These are phyloP conservation scores for Aphidius gifuensis DNA, from an alignment of 1,140 invertebrate genomes.

Conservation along the genomic window DNA sequence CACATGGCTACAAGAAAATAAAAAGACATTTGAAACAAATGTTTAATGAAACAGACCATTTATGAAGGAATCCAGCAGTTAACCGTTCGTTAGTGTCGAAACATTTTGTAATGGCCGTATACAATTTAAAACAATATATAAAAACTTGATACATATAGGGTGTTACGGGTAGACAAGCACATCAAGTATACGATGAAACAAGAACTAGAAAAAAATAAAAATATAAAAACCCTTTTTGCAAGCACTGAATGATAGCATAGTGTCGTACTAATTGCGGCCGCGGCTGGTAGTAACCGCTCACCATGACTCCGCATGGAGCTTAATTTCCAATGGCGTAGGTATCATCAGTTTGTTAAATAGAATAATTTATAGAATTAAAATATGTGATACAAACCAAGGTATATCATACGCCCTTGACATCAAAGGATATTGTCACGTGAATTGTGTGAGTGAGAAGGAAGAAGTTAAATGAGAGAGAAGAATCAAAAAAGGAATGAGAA, in stretches of 20 bases:
- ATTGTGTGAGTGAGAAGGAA: not conserved
- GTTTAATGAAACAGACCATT: not conserved
- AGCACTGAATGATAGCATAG: slow-evolving; percentile 42
- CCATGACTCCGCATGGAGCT: slow-evolving; percentile 30
- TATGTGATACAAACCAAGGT: slow-evolving; percentile 8
- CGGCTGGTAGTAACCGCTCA: slow-evolving; percentile 52
- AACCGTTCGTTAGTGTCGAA: slow-evolving; percentile 42
- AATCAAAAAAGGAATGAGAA: no score
- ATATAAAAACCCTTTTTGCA: slow-evolving; percentile 29
- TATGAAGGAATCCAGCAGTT: slow-evolving; percentile 22
- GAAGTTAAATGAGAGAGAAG: no score
- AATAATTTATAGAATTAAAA: not conserved
- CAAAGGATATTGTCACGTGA: slow-evolving; percentile 39
- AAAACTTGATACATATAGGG: not conserved
- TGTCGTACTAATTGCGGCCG: slow-evolving; percentile 53
- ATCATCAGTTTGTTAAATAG: slow-evolving; percentile 11
- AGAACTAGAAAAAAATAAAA: slow-evolving; percentile 23
- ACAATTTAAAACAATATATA: not conserved
- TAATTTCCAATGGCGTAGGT: slow-evolving; percentile 47
- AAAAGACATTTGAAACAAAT: no score
- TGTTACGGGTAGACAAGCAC: not conserved
- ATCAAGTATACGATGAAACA: slow-evolving; percentile 4
- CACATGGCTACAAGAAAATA: no score
- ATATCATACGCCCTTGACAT: slow-evolving; percentile 34
- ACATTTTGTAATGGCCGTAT: slow-evolving; percentile 34